phyloP scores from a whole-genome alignment of 30 jellyfish, hydroid and myxozoan genomes.

The Mastigias papua region DNA sequence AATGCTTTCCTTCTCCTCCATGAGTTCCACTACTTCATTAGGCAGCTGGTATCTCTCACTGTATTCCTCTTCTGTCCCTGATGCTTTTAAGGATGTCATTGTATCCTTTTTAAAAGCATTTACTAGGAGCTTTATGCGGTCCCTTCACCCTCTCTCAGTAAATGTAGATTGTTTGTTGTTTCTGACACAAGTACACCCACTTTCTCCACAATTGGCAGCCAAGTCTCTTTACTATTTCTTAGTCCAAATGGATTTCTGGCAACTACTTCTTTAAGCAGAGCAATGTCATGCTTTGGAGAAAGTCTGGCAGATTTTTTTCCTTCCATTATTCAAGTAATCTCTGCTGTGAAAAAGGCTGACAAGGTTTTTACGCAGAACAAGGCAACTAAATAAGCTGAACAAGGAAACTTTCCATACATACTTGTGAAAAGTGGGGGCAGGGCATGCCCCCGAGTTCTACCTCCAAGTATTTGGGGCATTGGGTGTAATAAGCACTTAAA shows the following conservation, averaged over 20 bases:
- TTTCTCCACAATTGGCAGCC: constrained; percentile 14
- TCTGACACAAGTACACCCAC: not conserved
- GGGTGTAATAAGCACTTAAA: no score
- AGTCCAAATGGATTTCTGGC: not conserved
- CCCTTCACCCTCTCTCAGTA: constrained; percentile 21
- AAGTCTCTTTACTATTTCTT: not conserved
- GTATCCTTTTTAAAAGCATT: constrained; percentile 3
- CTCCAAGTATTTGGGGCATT: no score
- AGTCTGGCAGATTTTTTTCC: constrained; percentile 9
- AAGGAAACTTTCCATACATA: not conserved
- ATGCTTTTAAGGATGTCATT: not conserved
- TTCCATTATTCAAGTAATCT: constrained; percentile 7
- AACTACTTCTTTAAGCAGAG: constrained; percentile 1
- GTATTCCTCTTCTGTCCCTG: constrained; percentile 8
- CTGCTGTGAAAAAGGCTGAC: not conserved
- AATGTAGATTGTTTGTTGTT: not conserved
- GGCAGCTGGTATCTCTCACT: not conserved
- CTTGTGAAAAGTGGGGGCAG: not conserved
- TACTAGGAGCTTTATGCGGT: constrained; percentile 3
- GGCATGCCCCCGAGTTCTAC: not conserved
- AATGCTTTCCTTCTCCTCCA: not conserved
- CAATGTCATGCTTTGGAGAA: constrained; percentile 16
- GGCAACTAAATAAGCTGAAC: not conserved
- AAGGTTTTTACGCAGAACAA: not conserved
- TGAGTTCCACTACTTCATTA: not conserved